A percentile compares a stretch with the other conserved stretches of the same genome.
These are phyloP conservation scores for Philotrypesis tridentata DNA, from an alignment of 1,140 invertebrate genomes.

Conservation along the genomic window DNA sequence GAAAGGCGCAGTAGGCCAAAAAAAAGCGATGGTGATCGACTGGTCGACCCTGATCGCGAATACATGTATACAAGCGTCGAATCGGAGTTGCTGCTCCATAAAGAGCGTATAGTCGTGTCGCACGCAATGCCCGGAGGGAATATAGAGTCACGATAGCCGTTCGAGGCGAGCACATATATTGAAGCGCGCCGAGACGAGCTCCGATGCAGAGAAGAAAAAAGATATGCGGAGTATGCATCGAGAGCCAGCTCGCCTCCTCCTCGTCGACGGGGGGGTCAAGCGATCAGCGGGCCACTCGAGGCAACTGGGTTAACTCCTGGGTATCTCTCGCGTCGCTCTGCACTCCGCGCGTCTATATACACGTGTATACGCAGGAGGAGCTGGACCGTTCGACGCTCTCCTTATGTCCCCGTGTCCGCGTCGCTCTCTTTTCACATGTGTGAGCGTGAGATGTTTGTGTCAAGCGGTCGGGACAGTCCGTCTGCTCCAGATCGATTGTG, in stretches of 20 bases:
- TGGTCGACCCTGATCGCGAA: conserved; percentile 32
- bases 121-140: background rate
- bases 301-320: conserved; percentile 34
- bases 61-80: background rate
- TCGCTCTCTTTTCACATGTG: too few species aligned
- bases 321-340: too few species aligned
- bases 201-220: too few species aligned
- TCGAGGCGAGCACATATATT: background rate
- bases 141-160: background rate
- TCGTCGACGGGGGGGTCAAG: conserved; percentile 34
- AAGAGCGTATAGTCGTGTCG: background rate
- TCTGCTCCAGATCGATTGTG: conserved; percentile 18
- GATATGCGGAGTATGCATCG: background rate
- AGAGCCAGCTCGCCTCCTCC: too few species aligned
- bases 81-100: conserved; percentile 2
- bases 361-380: background rate
- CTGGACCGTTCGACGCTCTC: conserved; percentile 35
- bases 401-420: background rate
- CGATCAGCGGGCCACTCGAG: conserved; percentile 36
- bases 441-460: too few species aligned
- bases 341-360: too few species aligned
- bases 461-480: background rate
- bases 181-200: background rate
- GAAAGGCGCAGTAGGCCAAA: conserved; percentile 6
- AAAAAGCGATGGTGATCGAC: conserved; percentile 25